Percentiles rank a stretch among this genome's conserved stretches.
phyloP scores from a whole-genome alignment of 2,888 invertebrate genomes.

The Scelioninae gen. 2 region DNA sequence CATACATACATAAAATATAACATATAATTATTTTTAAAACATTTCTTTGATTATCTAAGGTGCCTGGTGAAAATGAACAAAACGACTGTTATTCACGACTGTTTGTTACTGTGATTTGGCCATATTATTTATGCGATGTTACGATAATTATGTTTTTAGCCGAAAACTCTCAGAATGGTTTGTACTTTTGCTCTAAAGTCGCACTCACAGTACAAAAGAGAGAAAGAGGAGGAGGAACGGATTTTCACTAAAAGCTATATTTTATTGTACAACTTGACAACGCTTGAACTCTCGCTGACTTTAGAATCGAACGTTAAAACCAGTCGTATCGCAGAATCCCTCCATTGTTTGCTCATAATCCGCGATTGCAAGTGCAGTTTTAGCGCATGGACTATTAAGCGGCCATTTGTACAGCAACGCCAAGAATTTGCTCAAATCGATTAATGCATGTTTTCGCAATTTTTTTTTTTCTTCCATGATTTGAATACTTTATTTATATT shows the following conservation, averaged over 20 bases:
- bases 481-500: too few species aligned
- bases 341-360: slow-evolving; percentile 69
- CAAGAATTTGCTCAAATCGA: slow-evolving; percentile 33
- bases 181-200: slow-evolving; percentile 63
- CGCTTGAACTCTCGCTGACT: slow-evolving; percentile 46
- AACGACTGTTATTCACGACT: slow-evolving; percentile 70
- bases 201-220: slow-evolving; percentile 26
- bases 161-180: slow-evolving; percentile 58
- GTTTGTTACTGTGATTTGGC: slow-evolving; percentile 73
- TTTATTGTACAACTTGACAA: slow-evolving; percentile 19
- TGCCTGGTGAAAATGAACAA: slow-evolving; percentile 71
- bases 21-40: slow-evolving; percentile 72
- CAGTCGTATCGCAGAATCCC: slow-evolving; percentile 66
- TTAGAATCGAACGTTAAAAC: slow-evolving; percentile 66
- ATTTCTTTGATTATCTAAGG: slow-evolving; percentile 70
- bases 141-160: slow-evolving; percentile 60
- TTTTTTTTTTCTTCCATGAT: too few species aligned
- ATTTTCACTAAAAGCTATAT: slow-evolving; percentile 10
- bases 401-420: slow-evolving; percentile 52
- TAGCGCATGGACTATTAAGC: slow-evolving; percentile 50
- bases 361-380: slow-evolving; percentile 50
- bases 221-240: background rate
- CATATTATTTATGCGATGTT: slow-evolving; percentile 70
- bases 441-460: background rate
- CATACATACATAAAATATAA: slow-evolving; percentile 55